A percentile compares a stretch with the other conserved stretches of the same genome.
Conservation (phyloP, 2,113 vertebrate species). For the Polyodon spathula region DNA sequence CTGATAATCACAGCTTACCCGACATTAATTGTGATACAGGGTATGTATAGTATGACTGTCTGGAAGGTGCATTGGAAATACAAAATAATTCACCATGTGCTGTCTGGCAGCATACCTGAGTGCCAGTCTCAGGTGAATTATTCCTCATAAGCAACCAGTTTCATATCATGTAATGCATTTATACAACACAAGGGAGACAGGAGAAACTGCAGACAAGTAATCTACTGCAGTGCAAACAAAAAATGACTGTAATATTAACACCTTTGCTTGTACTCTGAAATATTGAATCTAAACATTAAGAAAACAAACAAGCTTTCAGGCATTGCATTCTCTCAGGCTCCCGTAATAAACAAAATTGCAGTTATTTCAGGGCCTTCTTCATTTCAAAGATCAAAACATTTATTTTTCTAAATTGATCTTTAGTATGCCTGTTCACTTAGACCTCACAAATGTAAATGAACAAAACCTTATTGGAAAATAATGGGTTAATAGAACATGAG, state of each 20-base stretch:
- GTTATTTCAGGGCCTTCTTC: not conserved
- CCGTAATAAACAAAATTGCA: not conserved
- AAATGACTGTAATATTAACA: not conserved
- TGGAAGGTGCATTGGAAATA: not conserved
- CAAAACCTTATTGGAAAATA: too few relatives aligned
- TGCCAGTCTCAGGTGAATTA: slow-evolving; percentile 3
- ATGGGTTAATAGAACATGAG: too few relatives aligned
- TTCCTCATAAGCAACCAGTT: not conserved
- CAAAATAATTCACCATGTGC: not conserved
- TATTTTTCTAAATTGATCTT: too few relatives aligned
- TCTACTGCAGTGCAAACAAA: not conserved
- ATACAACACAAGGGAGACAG: not conserved
- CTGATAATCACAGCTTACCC: not conserved
- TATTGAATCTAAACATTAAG: not conserved
- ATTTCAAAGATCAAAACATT: not conserved
- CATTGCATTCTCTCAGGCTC: not conserved
- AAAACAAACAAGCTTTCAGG: too few relatives aligned
- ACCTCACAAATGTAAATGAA: too few relatives aligned
- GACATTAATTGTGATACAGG: too few relatives aligned
- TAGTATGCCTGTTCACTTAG: too few relatives aligned
- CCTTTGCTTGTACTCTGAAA: not conserved
- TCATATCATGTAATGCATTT: slow-evolving; percentile 3
- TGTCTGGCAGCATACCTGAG: not conserved
- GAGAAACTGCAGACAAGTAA: not conserved
- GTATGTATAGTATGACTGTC: not conserved